These are phyloP conservation scores for Siniperca knerii DNA, from an alignment of 2,113 vertebrate genomes.

Conservation along the genomic window DNA sequence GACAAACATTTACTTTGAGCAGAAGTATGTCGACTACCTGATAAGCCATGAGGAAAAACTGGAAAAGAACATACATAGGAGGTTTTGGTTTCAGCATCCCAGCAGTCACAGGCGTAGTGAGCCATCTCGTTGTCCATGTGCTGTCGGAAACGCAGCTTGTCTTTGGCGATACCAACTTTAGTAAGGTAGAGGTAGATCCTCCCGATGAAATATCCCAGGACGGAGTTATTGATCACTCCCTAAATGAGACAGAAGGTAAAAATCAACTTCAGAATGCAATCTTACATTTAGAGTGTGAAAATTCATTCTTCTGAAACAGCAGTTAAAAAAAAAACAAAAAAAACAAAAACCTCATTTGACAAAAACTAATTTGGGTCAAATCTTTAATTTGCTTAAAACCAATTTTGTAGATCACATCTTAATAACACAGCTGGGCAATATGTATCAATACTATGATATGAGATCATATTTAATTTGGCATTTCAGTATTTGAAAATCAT, in stretches of 20 bases:
- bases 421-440: neutral
- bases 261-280: neutral
- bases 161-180: slow-evolving; percentile 94
- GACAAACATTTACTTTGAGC: slow-evolving; percentile 14
- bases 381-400: neutral
- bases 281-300: neutral
- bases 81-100: slow-evolving; percentile 98
- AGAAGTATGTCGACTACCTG: neutral
- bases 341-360: neutral
- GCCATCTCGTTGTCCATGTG: slow-evolving; percentile 99
- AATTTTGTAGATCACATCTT: no score
- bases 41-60: neutral
- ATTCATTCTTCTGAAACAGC: neutral
- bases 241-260: slow-evolving; percentile 61
- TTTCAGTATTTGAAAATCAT: neutral
- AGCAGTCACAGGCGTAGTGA: slow-evolving; percentile 99
- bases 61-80: slow-evolving; percentile 89
- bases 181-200: slow-evolving; percentile 98
- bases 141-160: slow-evolving; percentile 97
- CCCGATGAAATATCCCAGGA: slow-evolving; percentile 98
- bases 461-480: neutral
- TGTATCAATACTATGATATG: neutral
- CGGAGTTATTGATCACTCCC: slow-evolving; percentile 98
- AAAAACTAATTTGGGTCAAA: neutral
- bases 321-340: neutral